Base-by-base conservation (phyloP, 2,797 vertebrate genomes). In the Sparus aurata region DNA sequence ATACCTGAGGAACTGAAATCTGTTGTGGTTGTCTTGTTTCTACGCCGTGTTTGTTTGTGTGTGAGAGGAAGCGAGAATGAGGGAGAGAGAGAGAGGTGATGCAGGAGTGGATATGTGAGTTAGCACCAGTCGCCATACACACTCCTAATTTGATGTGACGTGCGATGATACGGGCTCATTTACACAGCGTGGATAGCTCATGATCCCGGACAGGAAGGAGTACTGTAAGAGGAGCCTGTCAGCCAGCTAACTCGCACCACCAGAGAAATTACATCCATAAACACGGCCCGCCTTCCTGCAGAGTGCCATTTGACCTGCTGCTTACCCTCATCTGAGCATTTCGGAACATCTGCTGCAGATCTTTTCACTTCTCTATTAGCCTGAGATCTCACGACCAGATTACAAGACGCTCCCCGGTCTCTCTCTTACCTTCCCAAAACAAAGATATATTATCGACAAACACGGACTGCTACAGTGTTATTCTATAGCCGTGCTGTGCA, bases 371-470 rank as follows among this genome's bases (percentile, higher is more conserved):
- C 65, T 85, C 66, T 88, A 71, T 90, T 86, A 89, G 84, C 69
- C 60, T 47, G 66, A 89, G 89, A 88, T 93, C 81, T 71, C 60
- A 49, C 17, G 5, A 59, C 18, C 38, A 85, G 86, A 90, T 91
- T 74, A 64, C 58, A 67, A 52, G 47, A 57, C 22, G 41, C 69
- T 60, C 55, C 65, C 49, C 71, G 54, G 49, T 74, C 80, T 76
- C 69, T 64, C 45, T 18, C 71, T 75, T 83, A 73, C 91, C 88
- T 87, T 90, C 84, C 73, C 70, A 90, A 89, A 92, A 92, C 85
- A 92, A 49, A 88, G 85, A 75, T 62, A 64, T 78, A 88, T 89
- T 71, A 91, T 74, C 30, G 63, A 61, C 70, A 85, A 87, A 86
- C 83, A 78, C 54, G 83, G 77, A 76, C 55, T 12, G 78, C 87